phyloP scores from a whole-genome alignment of 2,797 vertebrate genomes.

The Pangasius macronema region DNA sequence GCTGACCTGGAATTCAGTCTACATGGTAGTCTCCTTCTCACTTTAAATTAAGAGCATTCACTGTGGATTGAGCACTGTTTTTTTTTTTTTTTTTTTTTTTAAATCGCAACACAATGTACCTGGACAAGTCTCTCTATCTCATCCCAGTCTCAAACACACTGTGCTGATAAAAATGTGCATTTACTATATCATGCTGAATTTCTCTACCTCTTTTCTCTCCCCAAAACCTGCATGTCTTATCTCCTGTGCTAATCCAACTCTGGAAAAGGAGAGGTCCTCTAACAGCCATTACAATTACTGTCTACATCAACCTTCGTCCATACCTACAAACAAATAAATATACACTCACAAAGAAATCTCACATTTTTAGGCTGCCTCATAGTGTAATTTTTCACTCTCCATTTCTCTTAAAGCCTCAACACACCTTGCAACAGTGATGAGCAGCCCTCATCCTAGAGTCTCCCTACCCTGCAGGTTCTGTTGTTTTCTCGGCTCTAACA shows the following conservation, averaged over 20 bases:
- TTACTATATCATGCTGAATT: conserved; percentile 55
- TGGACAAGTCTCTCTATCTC: neutral
- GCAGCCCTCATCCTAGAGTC: neutral
- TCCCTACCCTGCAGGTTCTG: neutral
- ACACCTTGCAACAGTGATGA: neutral
- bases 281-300: conserved; percentile 62
- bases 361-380: neutral
- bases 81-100: neutral
- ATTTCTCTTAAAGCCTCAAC: neutral
- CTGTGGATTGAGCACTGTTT: conserved; percentile 39
- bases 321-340: neutral
- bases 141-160: conserved; percentile 49
- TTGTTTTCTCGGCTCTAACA: neutral
- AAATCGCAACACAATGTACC: conserved; percentile 5
- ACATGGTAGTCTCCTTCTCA: conserved; percentile 42
- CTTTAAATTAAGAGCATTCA: conserved; percentile 53
- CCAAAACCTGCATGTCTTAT: conserved; percentile 25
- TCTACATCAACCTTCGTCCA: conserved; percentile 37
- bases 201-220: conserved; percentile 59
- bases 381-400: too few species aligned
- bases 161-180: conserved; percentile 65
- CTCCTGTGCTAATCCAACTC: conserved; percentile 41
- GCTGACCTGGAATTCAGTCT: conserved; percentile 76
- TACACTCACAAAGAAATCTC: neutral
- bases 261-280: conserved; percentile 45